These are phyloP conservation scores for Gymnogyps californianus DNA, from an alignment of 2,113 vertebrate genomes.

Conservation along the genomic window DNA sequence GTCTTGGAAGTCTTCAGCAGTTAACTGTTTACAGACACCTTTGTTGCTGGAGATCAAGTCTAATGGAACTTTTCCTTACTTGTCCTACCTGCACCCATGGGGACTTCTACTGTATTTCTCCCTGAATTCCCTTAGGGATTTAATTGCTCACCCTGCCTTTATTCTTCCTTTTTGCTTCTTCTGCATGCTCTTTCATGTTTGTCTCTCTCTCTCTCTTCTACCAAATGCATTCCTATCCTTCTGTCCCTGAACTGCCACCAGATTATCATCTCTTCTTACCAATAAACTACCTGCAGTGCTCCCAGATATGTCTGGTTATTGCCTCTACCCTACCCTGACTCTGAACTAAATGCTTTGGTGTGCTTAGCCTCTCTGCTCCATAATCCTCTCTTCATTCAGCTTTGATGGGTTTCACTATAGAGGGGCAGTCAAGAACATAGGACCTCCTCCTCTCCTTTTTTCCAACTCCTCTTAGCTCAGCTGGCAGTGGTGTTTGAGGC, in stretches of 20 bases:
- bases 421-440: neutral
- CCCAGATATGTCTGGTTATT: neutral
- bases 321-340: neutral
- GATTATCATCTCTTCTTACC: neutral
- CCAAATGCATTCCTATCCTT: neutral
- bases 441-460: neutral
- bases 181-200: neutral
- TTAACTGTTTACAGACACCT: neutral
- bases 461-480: neutral
- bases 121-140: neutral
- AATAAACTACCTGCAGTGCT: neutral
- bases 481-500: neutral
- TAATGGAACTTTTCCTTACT: neutral
- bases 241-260: neutral
- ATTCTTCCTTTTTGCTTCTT: neutral
- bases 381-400: neutral
- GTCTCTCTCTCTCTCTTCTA: neutral
- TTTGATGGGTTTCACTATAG: neutral
- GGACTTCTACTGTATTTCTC: neutral
- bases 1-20: neutral
- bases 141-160: neutral
- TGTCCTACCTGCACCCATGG: neutral
- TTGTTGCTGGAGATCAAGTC: neutral
- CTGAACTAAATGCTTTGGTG: neutral
- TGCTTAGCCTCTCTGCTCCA: neutral